Conservation (phyloP, 2,113 vertebrate species). For the Rhagologus leucostigma region DNA sequence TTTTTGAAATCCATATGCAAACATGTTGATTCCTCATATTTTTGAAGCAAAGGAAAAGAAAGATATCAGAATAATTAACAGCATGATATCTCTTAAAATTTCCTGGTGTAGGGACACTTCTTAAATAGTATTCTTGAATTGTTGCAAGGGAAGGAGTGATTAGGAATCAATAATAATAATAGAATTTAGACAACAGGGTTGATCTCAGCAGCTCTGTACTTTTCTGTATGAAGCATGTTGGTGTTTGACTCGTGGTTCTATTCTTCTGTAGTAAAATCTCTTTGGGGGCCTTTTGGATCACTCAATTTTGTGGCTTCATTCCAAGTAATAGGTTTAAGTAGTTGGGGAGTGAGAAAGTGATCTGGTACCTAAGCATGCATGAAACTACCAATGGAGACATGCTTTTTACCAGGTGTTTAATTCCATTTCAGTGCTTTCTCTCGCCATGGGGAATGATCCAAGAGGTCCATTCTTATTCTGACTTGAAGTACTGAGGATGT, state of each 20-base stretch:
- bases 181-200: not conserved
- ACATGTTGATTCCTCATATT: not conserved
- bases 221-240: not conserved
- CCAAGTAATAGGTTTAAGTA: not conserved
- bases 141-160: not conserved
- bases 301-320: not conserved
- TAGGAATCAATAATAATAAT: not conserved
- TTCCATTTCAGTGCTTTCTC: not conserved
- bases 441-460: no score
- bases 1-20: not conserved
- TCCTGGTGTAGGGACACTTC: not conserved
- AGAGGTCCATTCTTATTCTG: not conserved
- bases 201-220: not conserved
- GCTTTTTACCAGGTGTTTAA: not conserved
- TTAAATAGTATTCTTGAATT: not conserved
- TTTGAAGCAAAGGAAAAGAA: not conserved
- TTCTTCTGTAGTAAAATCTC: not conserved
- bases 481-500: not conserved
- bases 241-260: not conserved
- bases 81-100: not conserved
- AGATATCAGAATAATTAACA: not conserved
- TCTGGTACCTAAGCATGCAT: not conserved
- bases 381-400: fast-evolving
- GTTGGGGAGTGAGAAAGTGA: not conserved
- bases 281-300: not conserved